Percentiles rank a stretch among this genome's conserved stretches.
phyloP scores from a whole-genome alignment of 2,797 vertebrate species.

The Enteromius viviparus region DNA sequence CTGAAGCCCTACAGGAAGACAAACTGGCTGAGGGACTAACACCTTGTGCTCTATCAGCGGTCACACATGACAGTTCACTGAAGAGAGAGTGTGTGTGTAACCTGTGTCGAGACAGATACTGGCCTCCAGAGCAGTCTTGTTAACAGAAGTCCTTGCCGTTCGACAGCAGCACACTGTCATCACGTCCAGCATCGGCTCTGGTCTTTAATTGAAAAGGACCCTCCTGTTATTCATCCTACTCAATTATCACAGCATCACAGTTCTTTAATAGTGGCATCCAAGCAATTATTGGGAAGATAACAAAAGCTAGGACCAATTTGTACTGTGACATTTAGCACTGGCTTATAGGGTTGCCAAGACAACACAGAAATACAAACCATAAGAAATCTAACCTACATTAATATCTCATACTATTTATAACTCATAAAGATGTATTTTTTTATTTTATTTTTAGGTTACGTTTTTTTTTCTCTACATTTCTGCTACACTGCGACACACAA shows the following conservation, averaged over 20 bases:
- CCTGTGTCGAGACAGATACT: neutral
- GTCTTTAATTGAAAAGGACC: neutral
- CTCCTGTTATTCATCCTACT: slow-evolving; percentile 13
- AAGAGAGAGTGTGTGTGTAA: neutral
- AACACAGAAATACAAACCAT: neutral
- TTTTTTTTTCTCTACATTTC: too few species aligned
- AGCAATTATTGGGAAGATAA: slow-evolving; percentile 33
- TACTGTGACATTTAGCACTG: neutral
- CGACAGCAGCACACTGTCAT: neutral
- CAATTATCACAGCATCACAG: slow-evolving; percentile 12
- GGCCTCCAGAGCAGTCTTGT: slow-evolving; percentile 8
- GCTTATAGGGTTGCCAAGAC: neutral
- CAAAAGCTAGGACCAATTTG: slow-evolving; percentile 18
- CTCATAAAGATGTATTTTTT: too few species aligned
- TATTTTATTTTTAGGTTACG: too few species aligned
- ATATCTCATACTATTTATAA: too few species aligned
- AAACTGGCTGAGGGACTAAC: slow-evolving; percentile 2
- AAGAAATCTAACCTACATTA: neutral
- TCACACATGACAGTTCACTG: slow-evolving; percentile 22
- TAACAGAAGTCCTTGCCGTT: neutral
- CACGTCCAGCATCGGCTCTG: neutral
- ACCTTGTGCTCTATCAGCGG: slow-evolving; percentile 28
- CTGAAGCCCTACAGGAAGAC: slow-evolving; percentile 15
- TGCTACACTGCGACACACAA: too few species aligned
- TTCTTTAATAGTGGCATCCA: slow-evolving; percentile 36